Percentiles rank a stretch among this genome's conserved stretches.
Evolutionary conservation across 2,888 invertebrate species (phyloP).

Genomic region (Cryptosula pallasiana): DNA sequence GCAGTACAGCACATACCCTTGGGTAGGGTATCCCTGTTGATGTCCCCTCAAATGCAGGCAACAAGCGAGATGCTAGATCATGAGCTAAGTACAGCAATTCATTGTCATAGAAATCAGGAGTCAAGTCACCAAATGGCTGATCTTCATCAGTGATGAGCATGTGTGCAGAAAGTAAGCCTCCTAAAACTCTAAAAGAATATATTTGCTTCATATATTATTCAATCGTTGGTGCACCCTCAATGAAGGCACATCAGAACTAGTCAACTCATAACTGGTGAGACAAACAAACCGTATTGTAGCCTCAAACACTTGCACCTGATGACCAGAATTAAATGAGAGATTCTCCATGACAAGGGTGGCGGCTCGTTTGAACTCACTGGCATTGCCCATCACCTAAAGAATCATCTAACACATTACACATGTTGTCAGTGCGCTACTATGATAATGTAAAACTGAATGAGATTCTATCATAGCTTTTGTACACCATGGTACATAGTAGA

Average conservation of each 20-base stretch:
- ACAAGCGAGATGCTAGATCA: slow-evolving; percentile 60
- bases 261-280: no score
- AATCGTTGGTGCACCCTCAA: no score
- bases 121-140: slow-evolving; percentile 57
- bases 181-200: slow-evolving; percentile 58
- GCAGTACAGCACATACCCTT: slow-evolving; percentile 35
- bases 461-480: no score
- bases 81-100: slow-evolving; percentile 61
- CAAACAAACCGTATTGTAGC: slow-evolving; percentile 60
- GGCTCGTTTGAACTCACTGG: slow-evolving; percentile 60
- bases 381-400: slow-evolving; percentile 58
- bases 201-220: no score
- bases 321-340: slow-evolving; percentile 61
- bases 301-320: slow-evolving; percentile 64
- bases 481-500: no score
- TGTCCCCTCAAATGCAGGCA: slow-evolving; percentile 62
- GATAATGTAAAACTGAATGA: no score
- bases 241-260: no score
- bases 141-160: slow-evolving; percentile 59
- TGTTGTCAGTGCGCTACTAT: neutral
- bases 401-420: neutral
- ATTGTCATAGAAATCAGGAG: slow-evolving; percentile 56
- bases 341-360: slow-evolving; percentile 59
- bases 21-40: slow-evolving; percentile 60
- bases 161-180: slow-evolving; percentile 62